Evolutionary conservation across 2,888 invertebrate species (phyloP).

Genomic region (Rhingia campestris): DNA sequence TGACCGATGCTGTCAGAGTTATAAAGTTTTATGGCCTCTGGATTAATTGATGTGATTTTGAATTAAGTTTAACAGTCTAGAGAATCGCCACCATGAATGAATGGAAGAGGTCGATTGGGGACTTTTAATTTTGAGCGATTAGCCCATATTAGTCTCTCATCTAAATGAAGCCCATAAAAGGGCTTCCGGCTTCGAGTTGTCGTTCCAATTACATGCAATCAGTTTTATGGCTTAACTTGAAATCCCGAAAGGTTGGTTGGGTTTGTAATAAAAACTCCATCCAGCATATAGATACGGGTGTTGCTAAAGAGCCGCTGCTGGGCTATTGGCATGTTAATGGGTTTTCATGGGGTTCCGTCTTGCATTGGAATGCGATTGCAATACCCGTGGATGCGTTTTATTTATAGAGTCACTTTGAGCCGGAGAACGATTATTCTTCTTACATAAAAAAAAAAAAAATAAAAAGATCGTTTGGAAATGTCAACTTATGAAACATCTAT

Average conservation of each 20-base stretch:
- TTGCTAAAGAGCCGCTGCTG: too few relatives aligned
- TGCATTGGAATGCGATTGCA: too few relatives aligned
- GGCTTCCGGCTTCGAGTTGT: neutral
- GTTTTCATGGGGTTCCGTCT: too few relatives aligned
- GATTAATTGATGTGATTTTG: conserved; percentile 36
- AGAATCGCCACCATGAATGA: conserved; percentile 20
- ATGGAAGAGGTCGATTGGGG: neutral
- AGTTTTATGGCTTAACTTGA: neutral
- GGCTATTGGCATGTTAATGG: too few relatives aligned
- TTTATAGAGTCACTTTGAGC: neutral
- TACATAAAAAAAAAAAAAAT: neutral
- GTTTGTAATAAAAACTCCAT: neutral
- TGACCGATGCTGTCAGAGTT: conserved; percentile 44
- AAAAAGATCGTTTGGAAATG: neutral
- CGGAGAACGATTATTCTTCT: neutral
- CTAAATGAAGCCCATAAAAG: neutral
- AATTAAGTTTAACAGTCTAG: conserved; percentile 8
- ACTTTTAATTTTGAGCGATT: neutral
- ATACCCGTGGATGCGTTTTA: neutral
- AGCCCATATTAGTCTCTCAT: neutral
- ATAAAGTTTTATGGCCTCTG: conserved; percentile 40
- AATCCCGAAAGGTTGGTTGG: neutral
- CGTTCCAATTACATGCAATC: neutral
- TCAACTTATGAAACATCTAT: neutral
- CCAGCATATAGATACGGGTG: neutral